Evolutionary conservation across 2,797 vertebrate species (phyloP).

Genomic region (Paedocypris micromegethes): DNA sequence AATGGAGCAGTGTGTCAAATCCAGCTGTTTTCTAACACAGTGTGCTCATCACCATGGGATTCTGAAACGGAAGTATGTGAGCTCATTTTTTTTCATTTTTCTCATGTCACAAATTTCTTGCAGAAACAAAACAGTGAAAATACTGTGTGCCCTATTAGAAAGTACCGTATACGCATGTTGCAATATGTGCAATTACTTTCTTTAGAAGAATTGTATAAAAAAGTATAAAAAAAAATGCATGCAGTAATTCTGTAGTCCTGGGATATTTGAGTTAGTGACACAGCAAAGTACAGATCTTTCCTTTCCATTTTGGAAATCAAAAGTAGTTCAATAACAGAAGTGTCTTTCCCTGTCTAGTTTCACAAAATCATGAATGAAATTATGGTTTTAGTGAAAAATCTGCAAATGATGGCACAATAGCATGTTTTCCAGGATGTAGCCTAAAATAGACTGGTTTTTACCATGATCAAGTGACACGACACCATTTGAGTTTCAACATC

Average conservation of each 20-base stretch:
- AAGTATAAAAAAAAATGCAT: too few species aligned
- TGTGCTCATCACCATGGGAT: conserved; percentile 18
- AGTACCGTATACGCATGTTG: not conserved
- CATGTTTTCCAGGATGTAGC: conserved; percentile 39
- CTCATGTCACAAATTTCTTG: not conserved
- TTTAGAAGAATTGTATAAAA: too few species aligned
- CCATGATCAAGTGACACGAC: conserved; percentile 26
- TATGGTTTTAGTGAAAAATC: not conserved
- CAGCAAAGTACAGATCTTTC: not conserved
- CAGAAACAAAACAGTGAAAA: too few species aligned
- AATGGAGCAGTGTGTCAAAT: conserved; percentile 8
- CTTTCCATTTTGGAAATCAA: too few species aligned
- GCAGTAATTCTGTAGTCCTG: too few species aligned
- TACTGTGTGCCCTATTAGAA: too few species aligned
- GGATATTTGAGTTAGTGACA: not conserved
- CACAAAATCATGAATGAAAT: not conserved
- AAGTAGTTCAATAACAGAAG: too few species aligned
- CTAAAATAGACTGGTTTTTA: conserved; percentile 13
- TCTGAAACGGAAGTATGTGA: not conserved
- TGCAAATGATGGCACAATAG: conserved; percentile 8
- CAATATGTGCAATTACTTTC: too few species aligned
- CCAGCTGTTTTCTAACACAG: conserved; percentile 18
- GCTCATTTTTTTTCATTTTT: conserved; percentile 9
- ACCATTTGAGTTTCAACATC: conserved; percentile 26
- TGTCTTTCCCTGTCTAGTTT: not conserved